Conservation (phyloP, 2,113 vertebrate species). For the Nyctibius bracteatus region DNA sequence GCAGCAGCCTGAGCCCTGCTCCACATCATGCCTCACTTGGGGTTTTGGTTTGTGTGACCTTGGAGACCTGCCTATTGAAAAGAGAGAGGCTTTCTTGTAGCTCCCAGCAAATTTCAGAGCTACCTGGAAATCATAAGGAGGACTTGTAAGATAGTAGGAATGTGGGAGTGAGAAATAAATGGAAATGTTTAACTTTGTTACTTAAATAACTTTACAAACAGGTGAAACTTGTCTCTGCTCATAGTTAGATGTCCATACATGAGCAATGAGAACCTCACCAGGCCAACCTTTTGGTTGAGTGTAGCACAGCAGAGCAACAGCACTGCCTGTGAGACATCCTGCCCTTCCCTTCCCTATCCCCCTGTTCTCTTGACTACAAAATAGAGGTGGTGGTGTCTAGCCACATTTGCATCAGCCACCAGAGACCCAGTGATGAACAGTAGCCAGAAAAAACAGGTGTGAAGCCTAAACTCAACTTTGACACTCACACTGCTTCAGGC, state of each 20-base stretch:
- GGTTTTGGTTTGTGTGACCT: background rate
- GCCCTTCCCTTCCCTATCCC: background rate
- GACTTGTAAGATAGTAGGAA: background rate
- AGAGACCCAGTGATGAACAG: background rate
- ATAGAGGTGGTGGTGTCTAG: background rate
- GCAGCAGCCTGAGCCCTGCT: background rate
- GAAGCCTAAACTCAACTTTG: background rate
- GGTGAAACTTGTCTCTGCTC: background rate
- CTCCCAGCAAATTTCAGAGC: background rate
- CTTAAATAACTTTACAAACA: background rate
- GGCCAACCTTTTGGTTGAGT: background rate
- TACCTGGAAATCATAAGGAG: background rate
- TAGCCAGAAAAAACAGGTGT: background rate
- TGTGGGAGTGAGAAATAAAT: background rate
- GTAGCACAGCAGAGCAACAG: background rate
- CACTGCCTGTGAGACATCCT: background rate
- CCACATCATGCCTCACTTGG: background rate
- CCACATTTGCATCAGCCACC: background rate
- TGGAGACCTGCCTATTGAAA: background rate
- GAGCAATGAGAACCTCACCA: background rate
- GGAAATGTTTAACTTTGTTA: background rate
- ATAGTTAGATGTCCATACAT: background rate
- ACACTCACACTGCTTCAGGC: background rate
- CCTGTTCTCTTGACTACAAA: background rate
- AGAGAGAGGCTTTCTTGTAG: background rate